Percentiles rank a stretch among this genome's conserved stretches.
Evolutionary conservation across 2,888 invertebrate genomes (phyloP).

Genomic region (Lasioglossum calceatum): DNA sequence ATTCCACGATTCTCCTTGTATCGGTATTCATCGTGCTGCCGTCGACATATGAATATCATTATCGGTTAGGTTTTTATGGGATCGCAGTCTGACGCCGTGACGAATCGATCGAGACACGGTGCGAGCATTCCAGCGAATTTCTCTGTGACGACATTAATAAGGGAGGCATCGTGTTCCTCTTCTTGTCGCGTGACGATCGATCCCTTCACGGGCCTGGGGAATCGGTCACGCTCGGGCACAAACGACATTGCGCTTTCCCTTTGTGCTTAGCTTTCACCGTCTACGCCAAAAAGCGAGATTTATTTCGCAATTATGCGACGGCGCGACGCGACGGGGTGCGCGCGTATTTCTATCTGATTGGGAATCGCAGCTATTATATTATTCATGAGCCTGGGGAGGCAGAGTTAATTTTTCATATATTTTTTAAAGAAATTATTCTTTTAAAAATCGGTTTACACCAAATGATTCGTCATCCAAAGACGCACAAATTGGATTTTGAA

Average conservation of each 20-base stretch:
- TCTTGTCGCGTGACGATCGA: neutral
- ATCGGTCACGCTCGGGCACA: constrained; percentile 30
- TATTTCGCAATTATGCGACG: neutral
- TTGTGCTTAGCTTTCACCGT: neutral
- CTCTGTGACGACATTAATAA: constrained; percentile 48
- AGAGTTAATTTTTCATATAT: too few relatives aligned
- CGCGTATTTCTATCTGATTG: neutral
- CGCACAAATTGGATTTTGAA: too few relatives aligned
- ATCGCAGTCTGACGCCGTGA: constrained; percentile 75
- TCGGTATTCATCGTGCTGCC: constrained; percentile 71
- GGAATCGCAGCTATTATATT: neutral
- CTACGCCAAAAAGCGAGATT: constrained; percentile 17
- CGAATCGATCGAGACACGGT: constrained; percentile 76
- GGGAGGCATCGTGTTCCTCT: neutral
- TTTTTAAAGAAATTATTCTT: too few relatives aligned
- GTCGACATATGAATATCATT: constrained; percentile 79
- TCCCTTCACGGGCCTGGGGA: neutral
- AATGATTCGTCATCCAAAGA: too few relatives aligned
- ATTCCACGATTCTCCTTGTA: constrained; percentile 51
- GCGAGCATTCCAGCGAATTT: constrained; percentile 61
- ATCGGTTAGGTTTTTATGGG: constrained; percentile 75
- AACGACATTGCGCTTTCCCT: constrained; percentile 37
- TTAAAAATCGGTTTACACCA: too few relatives aligned
- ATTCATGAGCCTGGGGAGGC: neutral
- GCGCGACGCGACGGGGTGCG: neutral